Conservation (phyloP, 2,113 vertebrate genomes). For the Zeus faber region DNA sequence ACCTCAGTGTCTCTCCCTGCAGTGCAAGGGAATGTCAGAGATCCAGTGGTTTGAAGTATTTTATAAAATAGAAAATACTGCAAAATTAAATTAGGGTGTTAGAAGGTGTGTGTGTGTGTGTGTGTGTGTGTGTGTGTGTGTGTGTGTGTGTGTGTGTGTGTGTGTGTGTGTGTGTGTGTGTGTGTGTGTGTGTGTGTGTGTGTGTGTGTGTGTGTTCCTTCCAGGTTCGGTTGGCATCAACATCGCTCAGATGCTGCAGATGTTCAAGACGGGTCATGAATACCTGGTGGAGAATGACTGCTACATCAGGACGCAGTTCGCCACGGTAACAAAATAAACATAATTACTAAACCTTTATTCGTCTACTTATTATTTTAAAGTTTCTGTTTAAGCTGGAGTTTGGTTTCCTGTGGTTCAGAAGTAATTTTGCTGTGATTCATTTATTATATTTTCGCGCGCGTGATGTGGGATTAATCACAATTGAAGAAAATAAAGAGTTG, state of each 20-base stretch:
- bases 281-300: constrained; percentile 76
- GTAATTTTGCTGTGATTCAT: too few relatives aligned
- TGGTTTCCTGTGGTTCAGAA: too few relatives aligned
- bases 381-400: neutral
- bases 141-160: neutral
- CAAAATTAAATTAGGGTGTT: too few relatives aligned
- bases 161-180: neutral
- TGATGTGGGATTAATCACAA: neutral
- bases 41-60: too few relatives aligned
- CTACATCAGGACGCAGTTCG: constrained; percentile 69
- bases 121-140: too few relatives aligned
- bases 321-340: constrained; percentile 18
- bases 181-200: neutral
- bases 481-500: neutral
- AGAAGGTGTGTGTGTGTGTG: too few relatives aligned
- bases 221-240: constrained; percentile 81
- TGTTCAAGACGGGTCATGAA: constrained; percentile 81
- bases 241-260: constrained; percentile 81
- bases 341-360: neutral
- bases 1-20: too few relatives aligned
- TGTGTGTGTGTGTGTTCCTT: neutral
- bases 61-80: too few relatives aligned
- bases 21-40: too few relatives aligned
- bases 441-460: too few relatives aligned
- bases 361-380: neutral